Conservation (phyloP, 2,888 invertebrate genomes). For the Nezara viridula region DNA sequence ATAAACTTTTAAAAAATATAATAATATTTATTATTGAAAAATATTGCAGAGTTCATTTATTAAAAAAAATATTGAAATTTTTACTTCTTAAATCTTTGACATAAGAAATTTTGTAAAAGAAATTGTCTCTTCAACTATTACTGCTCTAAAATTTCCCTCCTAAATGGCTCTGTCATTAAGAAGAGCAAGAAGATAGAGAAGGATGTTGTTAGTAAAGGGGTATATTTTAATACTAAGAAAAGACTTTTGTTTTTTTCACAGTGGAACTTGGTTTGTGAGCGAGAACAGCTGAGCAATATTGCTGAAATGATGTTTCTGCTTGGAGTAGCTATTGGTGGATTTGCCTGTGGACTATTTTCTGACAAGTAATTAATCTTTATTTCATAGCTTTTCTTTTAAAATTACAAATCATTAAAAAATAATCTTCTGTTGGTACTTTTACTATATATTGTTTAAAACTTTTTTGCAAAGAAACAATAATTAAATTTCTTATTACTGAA, state of each 20-base stretch:
- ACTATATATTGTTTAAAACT: background rate
- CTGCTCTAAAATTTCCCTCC: too few relatives aligned
- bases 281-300: conserved; percentile 77
- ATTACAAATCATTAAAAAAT: conserved; percentile 37
- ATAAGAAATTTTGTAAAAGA: too few relatives aligned
- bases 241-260: conserved; percentile 66
- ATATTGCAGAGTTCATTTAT: too few relatives aligned
- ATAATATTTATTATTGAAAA: too few relatives aligned
- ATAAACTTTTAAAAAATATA: too few relatives aligned
- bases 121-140: too few relatives aligned
- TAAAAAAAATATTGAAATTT: too few relatives aligned
- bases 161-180: too few relatives aligned
- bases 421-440: conserved; percentile 43
- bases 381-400: background rate
- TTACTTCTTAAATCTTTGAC: too few relatives aligned
- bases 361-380: conserved; percentile 75
- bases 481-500: background rate
- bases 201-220: too few relatives aligned
- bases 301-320: conserved; percentile 84
- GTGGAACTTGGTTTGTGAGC: conserved; percentile 83
- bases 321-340: conserved; percentile 83
- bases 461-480: background rate
- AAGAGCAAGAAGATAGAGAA: too few relatives aligned
- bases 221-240: background rate
- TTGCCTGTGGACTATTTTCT: conserved; percentile 83